Conservation (phyloP, 2,113 vertebrate genomes). For the Acanthochromis polyacanthus region DNA sequence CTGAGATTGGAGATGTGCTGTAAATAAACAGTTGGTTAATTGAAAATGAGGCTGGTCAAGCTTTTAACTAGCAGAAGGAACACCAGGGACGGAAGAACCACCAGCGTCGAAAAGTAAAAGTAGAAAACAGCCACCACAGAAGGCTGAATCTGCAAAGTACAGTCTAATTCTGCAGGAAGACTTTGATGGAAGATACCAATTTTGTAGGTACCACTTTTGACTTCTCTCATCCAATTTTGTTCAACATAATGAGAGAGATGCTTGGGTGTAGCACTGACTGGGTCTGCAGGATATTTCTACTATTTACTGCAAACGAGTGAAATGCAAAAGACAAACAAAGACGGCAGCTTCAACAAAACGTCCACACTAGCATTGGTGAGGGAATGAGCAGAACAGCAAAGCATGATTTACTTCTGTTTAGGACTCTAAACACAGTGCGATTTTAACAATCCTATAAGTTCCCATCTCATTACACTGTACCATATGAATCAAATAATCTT, state of each 20-base stretch:
- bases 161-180: constrained; percentile 25
- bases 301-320: neutral
- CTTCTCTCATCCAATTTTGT: constrained; percentile 28
- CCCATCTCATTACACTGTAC: too few species aligned
- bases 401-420: neutral
- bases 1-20: constrained; percentile 59
- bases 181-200: constrained; percentile 31
- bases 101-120: neutral
- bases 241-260: constrained; percentile 15
- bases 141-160: constrained; percentile 10
- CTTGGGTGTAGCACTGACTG: neutral
- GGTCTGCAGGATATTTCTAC: constrained; percentile 7
- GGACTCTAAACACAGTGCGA: too few species aligned
- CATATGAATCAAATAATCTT: too few species aligned
- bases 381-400: neutral
- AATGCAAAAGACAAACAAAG: neutral
- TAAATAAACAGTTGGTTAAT: constrained; percentile 56
- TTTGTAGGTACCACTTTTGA: constrained; percentile 33
- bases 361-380: neutral
- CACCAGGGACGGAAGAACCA: neutral
- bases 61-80: constrained; percentile 38
- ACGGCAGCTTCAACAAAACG: neutral
- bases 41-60: constrained; percentile 38
- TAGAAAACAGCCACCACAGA: constrained; percentile 8
- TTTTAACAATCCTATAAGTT: too few species aligned